Evolutionary conservation across 2,797 vertebrate species (phyloP).

Genomic region (Otolemur crassicaudatus): DNA sequence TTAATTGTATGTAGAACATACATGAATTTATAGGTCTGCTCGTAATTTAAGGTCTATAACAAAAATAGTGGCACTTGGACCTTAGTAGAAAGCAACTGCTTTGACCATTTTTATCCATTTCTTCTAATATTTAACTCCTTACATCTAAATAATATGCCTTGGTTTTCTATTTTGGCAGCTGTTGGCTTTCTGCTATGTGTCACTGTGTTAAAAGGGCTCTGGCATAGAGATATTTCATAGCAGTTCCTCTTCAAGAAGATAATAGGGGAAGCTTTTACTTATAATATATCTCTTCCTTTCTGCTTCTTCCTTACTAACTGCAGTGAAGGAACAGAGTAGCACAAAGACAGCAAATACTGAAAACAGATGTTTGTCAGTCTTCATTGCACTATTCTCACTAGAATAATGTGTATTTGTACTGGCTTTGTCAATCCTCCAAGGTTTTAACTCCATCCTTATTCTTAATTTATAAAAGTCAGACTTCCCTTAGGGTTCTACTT

Average conservation of each 20-base stretch:
- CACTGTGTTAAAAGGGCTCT: no score
- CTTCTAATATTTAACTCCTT: conserved; percentile 18
- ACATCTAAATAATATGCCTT: neutral
- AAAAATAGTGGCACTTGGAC: neutral
- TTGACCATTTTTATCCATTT: neutral
- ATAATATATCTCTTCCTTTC: neutral
- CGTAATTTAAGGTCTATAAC: neutral
- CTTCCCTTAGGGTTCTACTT: neutral
- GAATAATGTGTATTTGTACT: neutral
- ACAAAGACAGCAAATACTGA: neutral
- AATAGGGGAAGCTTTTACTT: neutral
- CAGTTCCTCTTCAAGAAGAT: neutral
- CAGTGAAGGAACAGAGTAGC: neutral
- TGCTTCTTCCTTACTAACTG: neutral
- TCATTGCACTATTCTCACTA: neutral
- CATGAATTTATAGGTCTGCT: neutral
- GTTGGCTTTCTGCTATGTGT: neutral
- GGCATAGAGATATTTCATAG: no score
- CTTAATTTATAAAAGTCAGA: neutral
- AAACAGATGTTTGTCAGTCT: neutral
- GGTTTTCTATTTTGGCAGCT: neutral
- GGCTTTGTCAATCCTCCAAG: neutral
- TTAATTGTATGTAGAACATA: neutral
- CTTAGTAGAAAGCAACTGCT: neutral
- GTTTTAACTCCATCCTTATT: neutral